Base-by-base conservation (phyloP, 2,888 invertebrate genomes). In the Tetranychus truncatus region DNA sequence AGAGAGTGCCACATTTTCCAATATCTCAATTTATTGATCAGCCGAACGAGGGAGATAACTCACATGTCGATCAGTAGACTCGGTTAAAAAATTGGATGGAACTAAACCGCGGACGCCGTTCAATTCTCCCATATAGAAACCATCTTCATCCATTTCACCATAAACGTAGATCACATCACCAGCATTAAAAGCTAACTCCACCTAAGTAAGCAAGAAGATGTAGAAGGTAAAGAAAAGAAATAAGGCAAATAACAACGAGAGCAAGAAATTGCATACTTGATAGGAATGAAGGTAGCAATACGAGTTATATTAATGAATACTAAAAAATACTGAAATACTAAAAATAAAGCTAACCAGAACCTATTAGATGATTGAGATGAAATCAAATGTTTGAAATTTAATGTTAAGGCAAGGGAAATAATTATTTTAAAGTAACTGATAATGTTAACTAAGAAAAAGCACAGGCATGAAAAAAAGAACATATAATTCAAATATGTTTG, bases 101-200 rank as follows among this genome's bases (percentile, higher is more conserved):
- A 99, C 97, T 79, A 99, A 86, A 24, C 99, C 99, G 67, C 92
- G 87, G n/a, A 89, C 88, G 91, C 76, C 77, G 34, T 77, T 76
- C n/a, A 95, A 87, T 84, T 97, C 96, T 67, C 95, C 99, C 89
- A 95, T 91, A 85, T 89, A 99, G 87, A 99, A 99, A 78, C 99
- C 99, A 83, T 99, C 99, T 83, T 96, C 96, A 84, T 99, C 99
- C 93, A 97, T 95, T 74, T 97, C 96, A 55, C 99, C 99, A 83
- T 92, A 95, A 46, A 99, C 92, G 82, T 91, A 91, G 82, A 99
- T 94, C 80, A 95, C 89, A 83, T 97, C 95, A 77, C 97, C 97
- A 80, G 94, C 92, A 83, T 89, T 89, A 86, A 99, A 99, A 82
- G 91, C 89, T 82, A 99, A 85, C 86, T 99, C 97, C 84, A 95